These are phyloP conservation scores for Gasteruption jaculator DNA, from an alignment of 2,888 invertebrate genomes.

Conservation along the genomic window DNA sequence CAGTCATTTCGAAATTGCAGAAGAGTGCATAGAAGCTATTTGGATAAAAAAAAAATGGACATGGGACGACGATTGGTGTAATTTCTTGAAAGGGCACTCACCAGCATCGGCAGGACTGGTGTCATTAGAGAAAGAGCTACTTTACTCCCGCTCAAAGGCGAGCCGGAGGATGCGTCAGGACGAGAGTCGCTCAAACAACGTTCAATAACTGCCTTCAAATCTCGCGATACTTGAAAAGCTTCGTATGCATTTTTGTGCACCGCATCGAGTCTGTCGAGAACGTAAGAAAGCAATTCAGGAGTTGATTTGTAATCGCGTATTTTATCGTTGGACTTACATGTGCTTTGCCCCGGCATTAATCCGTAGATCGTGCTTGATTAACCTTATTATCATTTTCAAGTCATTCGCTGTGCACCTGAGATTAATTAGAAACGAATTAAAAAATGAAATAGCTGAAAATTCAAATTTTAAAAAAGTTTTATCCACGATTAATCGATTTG, in stretches of 20 bases:
- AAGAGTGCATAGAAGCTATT: no score
- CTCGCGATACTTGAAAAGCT: conserved; percentile 81
- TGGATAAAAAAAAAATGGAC: no score
- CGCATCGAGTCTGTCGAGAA: conserved; percentile 62
- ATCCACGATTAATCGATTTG: neutral
- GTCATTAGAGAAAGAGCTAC: conserved; percentile 72
- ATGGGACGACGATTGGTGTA: neutral
- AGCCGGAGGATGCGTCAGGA: conserved; percentile 8
- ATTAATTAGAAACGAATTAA: conserved; percentile 20
- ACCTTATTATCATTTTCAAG: conserved; percentile 77
- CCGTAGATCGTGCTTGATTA: conserved; percentile 87
- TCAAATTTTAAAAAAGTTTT: conserved; percentile 2
- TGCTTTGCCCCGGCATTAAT: conserved; percentile 92
- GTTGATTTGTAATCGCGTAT: neutral
- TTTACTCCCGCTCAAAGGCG: conserved; percentile 21
- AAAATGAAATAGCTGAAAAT: neutral
- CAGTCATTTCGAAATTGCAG: no score
- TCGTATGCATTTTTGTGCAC: conserved; percentile 84
- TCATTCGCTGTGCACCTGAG: conserved; percentile 75
- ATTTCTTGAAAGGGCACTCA: conserved; percentile 33
- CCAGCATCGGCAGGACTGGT: conserved; percentile 88
- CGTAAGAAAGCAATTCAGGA: conserved; percentile 6
- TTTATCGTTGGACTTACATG: conserved; percentile 55
- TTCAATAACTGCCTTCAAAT: conserved; percentile 71
- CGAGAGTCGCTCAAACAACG: conserved; percentile 25